Conservation (phyloP, 2,797 vertebrate species). For the Danio aesculapii region DNA sequence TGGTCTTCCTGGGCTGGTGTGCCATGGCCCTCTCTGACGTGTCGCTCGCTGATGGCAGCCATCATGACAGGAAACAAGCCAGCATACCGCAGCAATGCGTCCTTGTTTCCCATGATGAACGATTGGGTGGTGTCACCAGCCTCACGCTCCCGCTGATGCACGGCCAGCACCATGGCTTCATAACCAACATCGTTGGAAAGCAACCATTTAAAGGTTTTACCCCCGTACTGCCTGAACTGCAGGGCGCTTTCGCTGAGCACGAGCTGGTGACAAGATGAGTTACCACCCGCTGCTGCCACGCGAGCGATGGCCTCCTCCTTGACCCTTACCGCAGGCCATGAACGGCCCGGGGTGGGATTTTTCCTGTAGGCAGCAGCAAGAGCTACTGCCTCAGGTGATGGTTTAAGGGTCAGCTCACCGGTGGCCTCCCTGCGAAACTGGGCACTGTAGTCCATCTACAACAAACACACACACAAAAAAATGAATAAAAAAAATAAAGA, state of each 20-base stretch:
- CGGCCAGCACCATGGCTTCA: neutral
- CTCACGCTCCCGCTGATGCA: neutral
- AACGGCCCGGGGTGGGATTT: neutral
- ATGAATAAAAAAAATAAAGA: no score
- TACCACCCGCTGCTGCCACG: no score
- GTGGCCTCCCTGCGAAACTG: no score
- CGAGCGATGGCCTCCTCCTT: neutral
- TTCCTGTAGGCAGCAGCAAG: neutral
- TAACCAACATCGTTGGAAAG: neutral
- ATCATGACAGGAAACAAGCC: neutral
- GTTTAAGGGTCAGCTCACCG: neutral
- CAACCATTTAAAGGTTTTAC: constrained; percentile 28
- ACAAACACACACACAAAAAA: no score
- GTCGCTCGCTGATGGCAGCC: neutral
- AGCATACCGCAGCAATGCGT: neutral
- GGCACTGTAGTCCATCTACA: no score
- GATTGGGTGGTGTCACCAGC: neutral
- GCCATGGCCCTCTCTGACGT: neutral
- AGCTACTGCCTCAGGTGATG: neutral
- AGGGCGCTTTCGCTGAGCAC: neutral
- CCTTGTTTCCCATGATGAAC: constrained; percentile 1
- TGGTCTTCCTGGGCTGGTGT: neutral
- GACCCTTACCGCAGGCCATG: neutral
- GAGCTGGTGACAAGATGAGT: neutral
- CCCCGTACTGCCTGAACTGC: constrained; percentile 9